Percentiles rank a stretch among this genome's conserved stretches.
These are phyloP conservation scores for Stenchaetothrips biformis DNA, from an alignment of 2,888 invertebrate genomes.

Conservation along the genomic window DNA sequence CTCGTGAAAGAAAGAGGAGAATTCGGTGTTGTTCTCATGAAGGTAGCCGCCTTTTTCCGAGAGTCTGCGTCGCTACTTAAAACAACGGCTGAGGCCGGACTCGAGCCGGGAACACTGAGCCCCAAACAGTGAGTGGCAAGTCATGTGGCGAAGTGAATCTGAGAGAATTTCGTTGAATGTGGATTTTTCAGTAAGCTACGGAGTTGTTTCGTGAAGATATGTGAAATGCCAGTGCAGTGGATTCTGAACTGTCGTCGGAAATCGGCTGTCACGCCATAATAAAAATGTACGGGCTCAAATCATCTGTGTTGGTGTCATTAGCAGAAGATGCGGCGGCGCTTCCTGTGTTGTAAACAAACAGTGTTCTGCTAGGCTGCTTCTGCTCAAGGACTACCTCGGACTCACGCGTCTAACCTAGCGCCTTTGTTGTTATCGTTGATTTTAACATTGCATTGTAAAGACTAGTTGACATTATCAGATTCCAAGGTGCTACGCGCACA, in stretches of 20 bases:
- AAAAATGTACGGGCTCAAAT: background rate
- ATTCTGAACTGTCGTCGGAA: background rate
- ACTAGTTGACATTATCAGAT: no score
- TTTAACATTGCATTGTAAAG: background rate
- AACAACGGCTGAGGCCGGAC: background rate
- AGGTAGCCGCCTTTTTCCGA: background rate
- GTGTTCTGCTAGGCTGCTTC: slow-evolving; percentile 3
- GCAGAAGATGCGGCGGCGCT: slow-evolving; percentile 23
- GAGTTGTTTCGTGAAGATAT: background rate
- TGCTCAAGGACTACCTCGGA: slow-evolving; percentile 22
- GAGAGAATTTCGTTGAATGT: background rate
- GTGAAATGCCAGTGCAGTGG: background rate
- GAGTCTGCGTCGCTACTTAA: background rate
- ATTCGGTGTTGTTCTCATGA: background rate
- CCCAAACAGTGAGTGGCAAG: slow-evolving; percentile 20
- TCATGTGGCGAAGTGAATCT: background rate
- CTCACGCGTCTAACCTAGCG: background rate
- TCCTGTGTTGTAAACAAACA: slow-evolving; percentile 25
- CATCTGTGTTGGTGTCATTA: slow-evolving; percentile 8
- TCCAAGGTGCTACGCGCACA: no score
- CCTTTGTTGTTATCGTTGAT: background rate
- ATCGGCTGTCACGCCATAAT: background rate
- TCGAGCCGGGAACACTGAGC: slow-evolving; percentile 4
- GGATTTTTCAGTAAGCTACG: background rate
- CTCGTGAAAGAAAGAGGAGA: background rate